phyloP scores from a whole-genome alignment of 30 jellyfish, hydroid and myxozoan genomes.

The Turritopsis rubra region DNA sequence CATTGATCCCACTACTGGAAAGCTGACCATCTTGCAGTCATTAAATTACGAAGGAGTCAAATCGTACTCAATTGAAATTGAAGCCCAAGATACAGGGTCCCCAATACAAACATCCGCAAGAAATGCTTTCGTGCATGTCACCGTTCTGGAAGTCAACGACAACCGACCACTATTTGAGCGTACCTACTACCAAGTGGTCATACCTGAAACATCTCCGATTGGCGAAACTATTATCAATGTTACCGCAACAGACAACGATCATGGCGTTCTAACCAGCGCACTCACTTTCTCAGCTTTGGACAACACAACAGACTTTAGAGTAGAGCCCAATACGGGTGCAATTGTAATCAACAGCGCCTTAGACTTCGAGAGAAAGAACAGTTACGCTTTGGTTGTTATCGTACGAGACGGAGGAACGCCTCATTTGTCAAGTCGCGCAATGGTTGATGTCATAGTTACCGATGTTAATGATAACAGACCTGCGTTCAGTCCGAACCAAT shows the following conservation, averaged over 20 bases:
- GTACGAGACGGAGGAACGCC: slow-evolving; percentile 64
- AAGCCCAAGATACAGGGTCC: slow-evolving; percentile 31
- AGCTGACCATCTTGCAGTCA: neutral
- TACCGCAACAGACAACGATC: slow-evolving; percentile 48
- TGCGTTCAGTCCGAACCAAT: slow-evolving; percentile 31
- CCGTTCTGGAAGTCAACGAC: slow-evolving; percentile 42
- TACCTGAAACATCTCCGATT: slow-evolving; percentile 22
- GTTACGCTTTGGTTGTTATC: slow-evolving; percentile 32
- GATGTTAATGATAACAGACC: slow-evolving; percentile 94
- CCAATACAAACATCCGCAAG: neutral
- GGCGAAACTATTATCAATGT: slow-evolving; percentile 20
- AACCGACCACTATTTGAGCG: slow-evolving; percentile 29
- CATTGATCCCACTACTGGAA: slow-evolving; percentile 9
- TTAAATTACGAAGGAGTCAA: slow-evolving; percentile 26
- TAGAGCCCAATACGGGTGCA: slow-evolving; percentile 31
- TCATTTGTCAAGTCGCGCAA: slow-evolving; percentile 30
- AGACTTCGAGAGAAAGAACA: slow-evolving; percentile 35
- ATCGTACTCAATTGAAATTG: slow-evolving; percentile 28
- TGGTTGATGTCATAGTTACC: slow-evolving; percentile 39
- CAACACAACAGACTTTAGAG: slow-evolving; percentile 45
- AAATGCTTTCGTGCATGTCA: slow-evolving; percentile 27
- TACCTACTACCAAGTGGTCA: slow-evolving; percentile 3
- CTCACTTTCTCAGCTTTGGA: slow-evolving; percentile 41
- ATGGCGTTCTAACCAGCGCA: slow-evolving; percentile 21
- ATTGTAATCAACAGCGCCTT: slow-evolving; percentile 1